These are phyloP conservation scores for Trypoxylon attenuatum DNA, from an alignment of 2,888 invertebrate species.

Conservation along the genomic window DNA sequence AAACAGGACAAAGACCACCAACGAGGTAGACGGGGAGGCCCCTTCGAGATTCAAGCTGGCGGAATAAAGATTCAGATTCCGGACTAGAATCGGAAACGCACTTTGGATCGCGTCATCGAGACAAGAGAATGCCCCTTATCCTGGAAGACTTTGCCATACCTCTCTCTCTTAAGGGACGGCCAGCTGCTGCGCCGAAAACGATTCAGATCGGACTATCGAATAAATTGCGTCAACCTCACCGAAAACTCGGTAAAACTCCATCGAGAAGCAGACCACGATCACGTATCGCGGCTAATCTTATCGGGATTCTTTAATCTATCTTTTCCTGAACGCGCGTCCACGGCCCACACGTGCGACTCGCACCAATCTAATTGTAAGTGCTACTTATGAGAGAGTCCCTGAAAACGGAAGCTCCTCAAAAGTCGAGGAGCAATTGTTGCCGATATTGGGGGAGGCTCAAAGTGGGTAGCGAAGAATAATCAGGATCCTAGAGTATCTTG, in stretches of 20 bases:
- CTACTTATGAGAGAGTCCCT: too few relatives aligned
- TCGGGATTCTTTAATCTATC: constrained; percentile 52
- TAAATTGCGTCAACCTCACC: constrained; percentile 33
- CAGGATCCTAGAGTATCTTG: too few relatives aligned
- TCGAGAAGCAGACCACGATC: constrained; percentile 42
- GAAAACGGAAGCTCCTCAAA: too few relatives aligned
- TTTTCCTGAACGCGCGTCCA: constrained; percentile 23
- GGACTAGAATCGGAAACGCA: neutral
- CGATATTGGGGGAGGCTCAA: too few relatives aligned
- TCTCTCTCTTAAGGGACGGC: neutral
- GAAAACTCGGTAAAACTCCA: constrained; percentile 45
- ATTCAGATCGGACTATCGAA: constrained; percentile 10
- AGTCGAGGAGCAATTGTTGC: too few relatives aligned
- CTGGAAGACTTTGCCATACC: constrained; percentile 6
- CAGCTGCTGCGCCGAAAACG: neutral
- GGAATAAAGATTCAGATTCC: too few relatives aligned
- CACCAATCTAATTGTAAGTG: too few relatives aligned
- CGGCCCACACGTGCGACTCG: constrained; percentile 27
- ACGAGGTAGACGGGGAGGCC: too few relatives aligned
- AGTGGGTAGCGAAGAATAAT: too few relatives aligned
- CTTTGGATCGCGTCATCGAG: neutral
- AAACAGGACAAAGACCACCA: neutral
- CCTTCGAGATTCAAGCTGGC: too few relatives aligned
- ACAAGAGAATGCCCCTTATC: constrained; percentile 4
- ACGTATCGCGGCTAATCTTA: constrained; percentile 59